A percentile compares a stretch with the other conserved stretches of the same genome.
Evolutionary conservation across 1,140 invertebrate genomes (phyloP).

Genomic region (Delia radicum): DNA sequence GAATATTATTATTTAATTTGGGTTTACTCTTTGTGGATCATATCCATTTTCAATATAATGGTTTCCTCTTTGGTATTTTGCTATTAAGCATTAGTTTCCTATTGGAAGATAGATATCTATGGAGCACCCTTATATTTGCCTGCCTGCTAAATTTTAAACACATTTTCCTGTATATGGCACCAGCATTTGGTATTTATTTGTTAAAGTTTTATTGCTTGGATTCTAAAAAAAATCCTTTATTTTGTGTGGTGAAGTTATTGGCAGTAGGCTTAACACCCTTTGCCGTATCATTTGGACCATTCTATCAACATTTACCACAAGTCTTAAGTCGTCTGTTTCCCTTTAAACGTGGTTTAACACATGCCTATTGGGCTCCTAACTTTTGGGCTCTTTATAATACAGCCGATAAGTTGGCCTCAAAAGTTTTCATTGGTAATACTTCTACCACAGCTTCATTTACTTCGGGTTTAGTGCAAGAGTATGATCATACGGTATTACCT

Average conservation of each 20-base stretch:
- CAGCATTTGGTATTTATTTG: conserved; percentile 90
- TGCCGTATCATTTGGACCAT: conserved; percentile 86
- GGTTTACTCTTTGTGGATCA: conserved; percentile 94
- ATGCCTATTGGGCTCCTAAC: conserved; percentile 99
- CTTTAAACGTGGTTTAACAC: conserved; percentile 93
- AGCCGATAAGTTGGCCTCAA: conserved; percentile 70
- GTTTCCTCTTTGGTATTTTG: conserved; percentile 90
- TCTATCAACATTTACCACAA: conserved; percentile 74
- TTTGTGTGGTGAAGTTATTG: conserved; percentile 65
- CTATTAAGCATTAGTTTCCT: conserved; percentile 77
- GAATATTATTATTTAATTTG: conserved; percentile 74
- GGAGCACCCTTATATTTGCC: conserved; percentile 83
- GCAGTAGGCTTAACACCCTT: conserved; percentile 71
- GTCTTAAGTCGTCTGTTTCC: conserved; percentile 90
- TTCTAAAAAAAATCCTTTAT: conserved; percentile 56
- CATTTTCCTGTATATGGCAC: conserved; percentile 95
- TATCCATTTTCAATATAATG: conserved; percentile 99
- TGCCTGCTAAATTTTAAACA: conserved; percentile 95
- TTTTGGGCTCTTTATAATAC: conserved; percentile 96
- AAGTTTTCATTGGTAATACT: conserved; percentile 10
- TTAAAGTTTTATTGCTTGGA: conserved; percentile 78
- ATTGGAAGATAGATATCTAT: conserved; percentile 69
- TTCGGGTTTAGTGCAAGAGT: conserved; percentile 88
- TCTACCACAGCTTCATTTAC: conserved; percentile 69
- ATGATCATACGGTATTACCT: conserved; percentile 79